phyloP scores from a whole-genome alignment of 2,113 vertebrate species.

The Lasiurus cinereus region DNA sequence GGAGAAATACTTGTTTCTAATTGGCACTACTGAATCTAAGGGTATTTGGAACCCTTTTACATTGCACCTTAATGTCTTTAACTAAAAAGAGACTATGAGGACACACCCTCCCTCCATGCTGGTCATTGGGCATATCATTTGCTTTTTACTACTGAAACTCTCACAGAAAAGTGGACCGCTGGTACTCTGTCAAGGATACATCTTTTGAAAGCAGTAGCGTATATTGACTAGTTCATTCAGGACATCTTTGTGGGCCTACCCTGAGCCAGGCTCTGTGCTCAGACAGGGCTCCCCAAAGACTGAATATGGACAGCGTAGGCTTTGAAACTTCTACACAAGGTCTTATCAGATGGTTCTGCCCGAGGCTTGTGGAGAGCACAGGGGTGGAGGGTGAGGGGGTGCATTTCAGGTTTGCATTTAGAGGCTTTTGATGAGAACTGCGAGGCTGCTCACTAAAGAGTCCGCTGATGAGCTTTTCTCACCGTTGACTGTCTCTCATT shows the following conservation, averaged over 20 bases:
- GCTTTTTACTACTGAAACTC: neutral
- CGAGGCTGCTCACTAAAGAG: neutral
- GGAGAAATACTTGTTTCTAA: constrained; percentile 36
- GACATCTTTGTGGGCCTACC: neutral
- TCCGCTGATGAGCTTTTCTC: neutral
- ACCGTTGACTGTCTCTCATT: neutral
- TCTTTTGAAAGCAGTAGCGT: neutral
- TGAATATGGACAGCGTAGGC: neutral
- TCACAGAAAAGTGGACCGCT: neutral
- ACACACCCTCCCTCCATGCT: rapidly evolving
- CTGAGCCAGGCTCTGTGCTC: neutral
- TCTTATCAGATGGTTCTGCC: neutral
- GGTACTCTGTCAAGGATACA: neutral
- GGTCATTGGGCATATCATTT: neutral
- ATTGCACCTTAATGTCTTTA: neutral
- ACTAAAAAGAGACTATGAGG: neutral
- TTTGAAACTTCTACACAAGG: neutral
- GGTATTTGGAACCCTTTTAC: neutral
- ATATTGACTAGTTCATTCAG: neutral
- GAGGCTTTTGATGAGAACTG: neutral
- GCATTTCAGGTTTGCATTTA: neutral
- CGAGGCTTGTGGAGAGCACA: neutral
- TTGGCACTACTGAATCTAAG: neutral
- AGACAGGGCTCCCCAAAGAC: neutral
- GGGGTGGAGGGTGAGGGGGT: no score